A percentile compares a stretch with the other conserved stretches of the same genome.
phyloP scores from a whole-genome alignment of 2,888 invertebrate genomes.

The Sinodicranocentrus sp. region DNA sequence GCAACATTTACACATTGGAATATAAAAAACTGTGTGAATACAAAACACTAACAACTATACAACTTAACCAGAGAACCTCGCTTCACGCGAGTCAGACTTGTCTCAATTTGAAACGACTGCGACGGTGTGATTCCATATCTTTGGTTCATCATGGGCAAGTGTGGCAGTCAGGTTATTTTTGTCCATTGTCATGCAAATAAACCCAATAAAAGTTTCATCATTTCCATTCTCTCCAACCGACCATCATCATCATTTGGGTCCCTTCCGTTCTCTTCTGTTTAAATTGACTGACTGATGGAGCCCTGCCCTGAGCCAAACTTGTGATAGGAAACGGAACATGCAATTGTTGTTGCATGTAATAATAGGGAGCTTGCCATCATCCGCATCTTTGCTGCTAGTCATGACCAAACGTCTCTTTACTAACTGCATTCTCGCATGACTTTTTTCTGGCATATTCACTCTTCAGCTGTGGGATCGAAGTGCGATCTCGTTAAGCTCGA shows the following conservation, averaged over 20 bases:
- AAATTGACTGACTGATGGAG: neutral
- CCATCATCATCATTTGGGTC: constrained; percentile 12
- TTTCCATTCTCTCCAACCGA: constrained; percentile 15
- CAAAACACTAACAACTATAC: no score
- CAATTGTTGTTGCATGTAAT: no score
- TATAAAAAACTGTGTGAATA: no score
- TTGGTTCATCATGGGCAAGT: constrained; percentile 13
- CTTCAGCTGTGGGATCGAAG: constrained; percentile 14
- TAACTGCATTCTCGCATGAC: constrained; percentile 55
- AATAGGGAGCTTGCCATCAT: no score
- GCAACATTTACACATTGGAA: no score
- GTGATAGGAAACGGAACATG: no score
- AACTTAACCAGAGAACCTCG: no score
- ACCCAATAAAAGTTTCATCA: constrained; percentile 41
- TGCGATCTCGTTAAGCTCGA: constrained; percentile 4
- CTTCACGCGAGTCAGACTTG: no score
- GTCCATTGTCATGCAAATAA: constrained; percentile 46
- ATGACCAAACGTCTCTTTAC: constrained; percentile 10
- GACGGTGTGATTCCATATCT: no score
- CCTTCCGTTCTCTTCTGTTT: neutral
- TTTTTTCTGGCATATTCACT: constrained; percentile 26
- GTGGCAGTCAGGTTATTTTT: constrained; percentile 36
- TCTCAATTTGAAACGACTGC: no score
- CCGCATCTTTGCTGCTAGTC: no score
- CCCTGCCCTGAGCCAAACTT: neutral